phyloP scores from a whole-genome alignment of 2,113 vertebrate genomes.

The Macquaria ambigua region DNA sequence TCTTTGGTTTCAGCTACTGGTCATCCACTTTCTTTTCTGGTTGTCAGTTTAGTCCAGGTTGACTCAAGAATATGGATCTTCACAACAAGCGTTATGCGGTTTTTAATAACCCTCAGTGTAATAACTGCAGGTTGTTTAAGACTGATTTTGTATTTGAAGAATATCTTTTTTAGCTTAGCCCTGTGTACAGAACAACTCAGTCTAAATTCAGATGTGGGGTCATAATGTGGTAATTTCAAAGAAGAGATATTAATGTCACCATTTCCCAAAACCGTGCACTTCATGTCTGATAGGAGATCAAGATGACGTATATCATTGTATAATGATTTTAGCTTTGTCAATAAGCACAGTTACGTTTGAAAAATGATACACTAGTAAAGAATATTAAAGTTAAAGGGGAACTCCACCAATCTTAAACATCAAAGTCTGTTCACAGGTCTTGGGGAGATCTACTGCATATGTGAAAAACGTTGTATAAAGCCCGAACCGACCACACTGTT shows the following conservation, averaged over 20 bases:
- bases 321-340: not conserved
- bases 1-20: conserved; percentile 15
- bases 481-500: too few relatives aligned
- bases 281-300: not conserved
- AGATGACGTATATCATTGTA: not conserved
- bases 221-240: not conserved
- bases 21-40: not conserved
- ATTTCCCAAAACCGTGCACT: not conserved
- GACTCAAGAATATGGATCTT: not conserved
- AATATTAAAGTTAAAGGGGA: not conserved
- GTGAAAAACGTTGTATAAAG: too few relatives aligned
- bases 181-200: not conserved
- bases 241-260: not conserved
- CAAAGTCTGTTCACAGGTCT: not conserved
- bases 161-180: not conserved
- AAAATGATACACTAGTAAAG: too few relatives aligned
- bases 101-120: not conserved
- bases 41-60: not conserved
- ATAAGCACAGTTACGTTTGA: not conserved
- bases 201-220: not conserved
- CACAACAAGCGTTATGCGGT: not conserved
- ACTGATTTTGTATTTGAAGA: not conserved
- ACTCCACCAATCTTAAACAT: not conserved
- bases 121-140: not conserved
- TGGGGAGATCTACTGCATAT: not conserved